Conservation (phyloP, 2,888 invertebrate species). For the Phyllotreta striolata region DNA sequence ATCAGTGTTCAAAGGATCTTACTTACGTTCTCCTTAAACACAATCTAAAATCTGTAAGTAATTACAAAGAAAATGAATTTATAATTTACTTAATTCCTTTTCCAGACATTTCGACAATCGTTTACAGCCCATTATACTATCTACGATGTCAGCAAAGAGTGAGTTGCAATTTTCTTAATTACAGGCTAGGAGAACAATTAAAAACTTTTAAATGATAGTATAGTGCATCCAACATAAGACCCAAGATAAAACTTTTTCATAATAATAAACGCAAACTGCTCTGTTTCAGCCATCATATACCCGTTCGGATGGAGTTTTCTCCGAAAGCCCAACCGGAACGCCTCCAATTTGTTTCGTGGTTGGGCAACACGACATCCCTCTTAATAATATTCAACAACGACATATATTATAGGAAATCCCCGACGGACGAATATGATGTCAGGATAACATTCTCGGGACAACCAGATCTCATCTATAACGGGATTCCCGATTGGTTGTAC, state of each 20-base stretch:
- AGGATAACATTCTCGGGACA: conserved; percentile 79
- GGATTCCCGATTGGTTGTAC: conserved; percentile 95
- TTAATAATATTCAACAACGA: conserved; percentile 88
- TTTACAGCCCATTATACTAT: conserved; percentile 90
- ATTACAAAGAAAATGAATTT: neutral
- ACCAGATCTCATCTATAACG: conserved; percentile 87
- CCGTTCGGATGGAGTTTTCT: conserved; percentile 80
- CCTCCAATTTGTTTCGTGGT: conserved; percentile 85
- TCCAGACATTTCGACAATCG: conserved; percentile 84
- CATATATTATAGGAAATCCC: conserved; percentile 82
- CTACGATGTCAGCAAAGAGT: conserved; percentile 92
- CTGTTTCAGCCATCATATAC: conserved; percentile 78
- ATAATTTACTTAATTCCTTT: conserved; percentile 51
- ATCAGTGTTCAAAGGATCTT: conserved; percentile 85
- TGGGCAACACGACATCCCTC: conserved; percentile 79
- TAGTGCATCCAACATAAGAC: too few relatives aligned
- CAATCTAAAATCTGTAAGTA: conserved; percentile 85
- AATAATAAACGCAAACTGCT: neutral
- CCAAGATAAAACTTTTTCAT: neutral
- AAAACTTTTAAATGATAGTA: too few relatives aligned
- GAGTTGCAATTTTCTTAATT: conserved; percentile 60
- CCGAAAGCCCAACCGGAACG: conserved; percentile 73
- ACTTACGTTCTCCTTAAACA: conserved; percentile 89
- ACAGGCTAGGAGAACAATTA: too few relatives aligned
- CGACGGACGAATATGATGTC: conserved; percentile 72